A percentile compares a stretch with the other conserved stretches of the same genome.
phyloP scores from a whole-genome alignment of 2,888 invertebrate genomes.

The Hofmannophila pseudospretella region DNA sequence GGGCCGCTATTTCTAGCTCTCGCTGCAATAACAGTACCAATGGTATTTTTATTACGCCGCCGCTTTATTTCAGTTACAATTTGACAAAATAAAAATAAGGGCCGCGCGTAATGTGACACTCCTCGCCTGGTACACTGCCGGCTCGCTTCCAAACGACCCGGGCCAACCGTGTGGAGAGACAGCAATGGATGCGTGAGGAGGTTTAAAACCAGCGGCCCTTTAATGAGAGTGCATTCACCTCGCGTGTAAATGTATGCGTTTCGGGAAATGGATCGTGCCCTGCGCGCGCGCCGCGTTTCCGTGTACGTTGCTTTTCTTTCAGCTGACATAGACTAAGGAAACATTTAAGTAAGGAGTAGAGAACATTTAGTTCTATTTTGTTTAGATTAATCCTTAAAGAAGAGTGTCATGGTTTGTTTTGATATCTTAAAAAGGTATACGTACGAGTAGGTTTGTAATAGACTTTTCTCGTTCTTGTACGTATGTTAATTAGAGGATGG shows the following conservation, averaged over 20 bases:
- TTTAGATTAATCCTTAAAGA: no score
- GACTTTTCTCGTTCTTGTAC: no score
- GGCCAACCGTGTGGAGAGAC: neutral
- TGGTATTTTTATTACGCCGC: conserved; percentile 75
- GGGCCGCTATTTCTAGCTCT: conserved; percentile 52
- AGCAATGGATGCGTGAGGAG: neutral
- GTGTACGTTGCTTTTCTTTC: neutral
- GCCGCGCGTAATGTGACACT: conserved; percentile 39
- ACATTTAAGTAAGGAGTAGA: no score
- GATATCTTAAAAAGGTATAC: no score
- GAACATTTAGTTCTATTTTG: no score
- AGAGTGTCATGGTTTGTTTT: no score
- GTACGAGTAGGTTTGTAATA: no score
- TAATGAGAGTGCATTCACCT: neutral
- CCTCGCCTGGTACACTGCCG: conserved; percentile 17
- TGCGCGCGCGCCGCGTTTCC: neutral
- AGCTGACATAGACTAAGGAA: no score
- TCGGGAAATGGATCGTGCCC: neutral
- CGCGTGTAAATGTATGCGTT: neutral
- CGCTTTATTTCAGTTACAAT: conserved; percentile 16
- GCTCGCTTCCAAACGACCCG: conserved; percentile 13
- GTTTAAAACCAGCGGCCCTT: neutral
- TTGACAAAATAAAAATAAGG: conserved; percentile 3
- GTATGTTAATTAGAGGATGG: no score
- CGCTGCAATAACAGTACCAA: conserved; percentile 70